phyloP scores from a whole-genome alignment of 2,797 vertebrate species.

The Sphenopsis melanotis region DNA sequence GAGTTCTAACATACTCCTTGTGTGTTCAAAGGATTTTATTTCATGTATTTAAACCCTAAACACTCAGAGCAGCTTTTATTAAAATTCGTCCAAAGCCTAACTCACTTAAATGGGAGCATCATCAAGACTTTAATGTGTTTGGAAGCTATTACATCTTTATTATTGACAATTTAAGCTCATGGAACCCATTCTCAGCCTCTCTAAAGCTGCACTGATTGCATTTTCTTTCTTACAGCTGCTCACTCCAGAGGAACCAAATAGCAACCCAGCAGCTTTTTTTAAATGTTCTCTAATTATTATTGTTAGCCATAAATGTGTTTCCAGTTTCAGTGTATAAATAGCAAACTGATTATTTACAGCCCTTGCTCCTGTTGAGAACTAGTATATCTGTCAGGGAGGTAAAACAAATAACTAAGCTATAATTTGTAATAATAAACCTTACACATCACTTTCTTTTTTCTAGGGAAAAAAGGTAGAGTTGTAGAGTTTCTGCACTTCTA shows the following conservation, averaged over 20 bases:
- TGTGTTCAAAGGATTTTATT: background rate
- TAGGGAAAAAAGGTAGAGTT: background rate
- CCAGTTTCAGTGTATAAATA: conserved; percentile 33
- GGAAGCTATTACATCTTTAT: conserved; percentile 44
- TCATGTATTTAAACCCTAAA: background rate
- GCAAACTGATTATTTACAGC: conserved; percentile 52
- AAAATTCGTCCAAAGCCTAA: conserved; percentile 10
- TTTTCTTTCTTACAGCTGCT: conserved; percentile 48
- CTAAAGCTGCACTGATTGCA: conserved; percentile 32
- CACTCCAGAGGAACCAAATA: conserved; percentile 39
- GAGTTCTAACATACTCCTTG: background rate
- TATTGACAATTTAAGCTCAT: conserved; percentile 29
- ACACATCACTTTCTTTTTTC: background rate
- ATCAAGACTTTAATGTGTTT: conserved; percentile 19
- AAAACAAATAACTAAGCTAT: conserved; percentile 5
- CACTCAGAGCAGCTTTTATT: conserved; percentile 16
- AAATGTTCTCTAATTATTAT: conserved; percentile 52
- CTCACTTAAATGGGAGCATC: conserved; percentile 17
- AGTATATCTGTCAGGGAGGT: conserved; percentile 17
- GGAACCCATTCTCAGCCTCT: conserved; percentile 21
- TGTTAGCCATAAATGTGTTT: conserved; percentile 24
- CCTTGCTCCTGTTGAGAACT: conserved; percentile 8
- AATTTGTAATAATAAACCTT: conserved; percentile 15
- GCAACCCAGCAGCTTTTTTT: conserved; percentile 2
- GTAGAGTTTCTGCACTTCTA: background rate